Evolutionary conservation across 2,888 invertebrate genomes (phyloP).

Genomic region (Micoletzkya japonica): DNA sequence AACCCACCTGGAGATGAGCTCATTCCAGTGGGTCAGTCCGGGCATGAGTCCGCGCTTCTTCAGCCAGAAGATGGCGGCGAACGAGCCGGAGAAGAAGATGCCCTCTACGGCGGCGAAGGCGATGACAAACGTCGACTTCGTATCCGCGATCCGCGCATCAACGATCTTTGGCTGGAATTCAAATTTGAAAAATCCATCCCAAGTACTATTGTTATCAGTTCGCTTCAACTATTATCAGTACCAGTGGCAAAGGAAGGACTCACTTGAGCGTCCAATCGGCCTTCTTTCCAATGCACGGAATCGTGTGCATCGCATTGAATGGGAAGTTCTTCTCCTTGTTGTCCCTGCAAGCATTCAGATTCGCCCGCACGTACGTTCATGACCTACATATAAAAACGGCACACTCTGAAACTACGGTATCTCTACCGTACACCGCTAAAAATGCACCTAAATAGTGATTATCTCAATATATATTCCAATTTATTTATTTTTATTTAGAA

Average conservation of each 20-base stretch:
- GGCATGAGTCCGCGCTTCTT: constrained; percentile 99
- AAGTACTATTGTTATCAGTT: no score
- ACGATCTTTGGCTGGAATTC: neutral
- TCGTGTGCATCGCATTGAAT: constrained; percentile 94
- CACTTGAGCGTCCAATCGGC: constrained; percentile 88
- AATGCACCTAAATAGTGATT: no score
- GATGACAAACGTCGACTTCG: constrained; percentile 83
- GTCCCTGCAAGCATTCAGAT: no score
- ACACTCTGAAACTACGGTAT: no score
- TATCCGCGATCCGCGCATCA: constrained; percentile 88
- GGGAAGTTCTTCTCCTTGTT: constrained; percentile 66
- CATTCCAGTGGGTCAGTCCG: constrained; percentile 96
- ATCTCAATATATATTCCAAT: no score
- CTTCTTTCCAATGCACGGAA: constrained; percentile 94
- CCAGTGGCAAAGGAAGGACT: no score
- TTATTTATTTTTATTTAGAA: no score
- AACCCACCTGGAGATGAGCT: constrained; percentile 84
- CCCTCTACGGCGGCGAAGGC: constrained; percentile 99
- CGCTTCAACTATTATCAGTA: no score
- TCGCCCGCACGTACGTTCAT: no score
- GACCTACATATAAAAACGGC: no score
- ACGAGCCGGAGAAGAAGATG: constrained; percentile 94
- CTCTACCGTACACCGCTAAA: no score
- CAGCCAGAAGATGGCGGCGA: constrained; percentile 97
- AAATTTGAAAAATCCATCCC: neutral